These are phyloP conservation scores for Eucera pruinosa DNA, from an alignment of 2,888 invertebrate genomes.

Conservation along the genomic window DNA sequence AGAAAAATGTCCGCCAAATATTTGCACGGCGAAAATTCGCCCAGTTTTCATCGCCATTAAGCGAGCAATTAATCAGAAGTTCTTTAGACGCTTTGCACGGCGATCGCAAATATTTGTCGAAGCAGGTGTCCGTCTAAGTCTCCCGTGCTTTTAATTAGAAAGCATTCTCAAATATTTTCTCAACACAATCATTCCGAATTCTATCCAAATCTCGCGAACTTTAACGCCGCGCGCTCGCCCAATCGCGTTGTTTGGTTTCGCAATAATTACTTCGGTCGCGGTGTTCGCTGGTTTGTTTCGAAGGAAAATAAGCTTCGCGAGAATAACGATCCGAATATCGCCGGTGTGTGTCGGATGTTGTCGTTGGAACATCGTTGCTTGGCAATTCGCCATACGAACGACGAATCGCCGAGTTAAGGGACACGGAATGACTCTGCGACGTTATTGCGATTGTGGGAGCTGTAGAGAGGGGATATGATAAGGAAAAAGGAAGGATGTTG, in stretches of 20 bases:
- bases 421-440: neutral
- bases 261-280: too few relatives aligned
- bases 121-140: too few relatives aligned
- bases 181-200: slow-evolving; percentile 8
- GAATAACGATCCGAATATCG: slow-evolving; percentile 22
- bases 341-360: neutral
- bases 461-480: too few relatives aligned
- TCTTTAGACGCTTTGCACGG: neutral
- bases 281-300: neutral
- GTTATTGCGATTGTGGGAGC: slow-evolving; percentile 31
- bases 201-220: too few relatives aligned
- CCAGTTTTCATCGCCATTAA: neutral
- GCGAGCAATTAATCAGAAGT: slow-evolving; percentile 11
- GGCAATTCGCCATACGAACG: slow-evolving; percentile 14
- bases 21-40: too few relatives aligned
- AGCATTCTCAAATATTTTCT: slow-evolving; percentile 24
- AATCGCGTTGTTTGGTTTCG: neutral
- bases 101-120: slow-evolving; percentile 27
- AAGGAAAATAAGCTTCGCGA: slow-evolving; percentile 6
- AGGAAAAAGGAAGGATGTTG: too few relatives aligned
- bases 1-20: too few relatives aligned
- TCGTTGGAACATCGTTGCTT: slow-evolving; percentile 5
- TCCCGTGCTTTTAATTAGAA: slow-evolving; percentile 19
- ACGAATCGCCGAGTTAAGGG: slow-evolving; percentile 16
- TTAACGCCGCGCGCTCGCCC: too few relatives aligned